phyloP scores from a whole-genome alignment of 2,113 vertebrate genomes.

The Ictalurus punctatus region DNA sequence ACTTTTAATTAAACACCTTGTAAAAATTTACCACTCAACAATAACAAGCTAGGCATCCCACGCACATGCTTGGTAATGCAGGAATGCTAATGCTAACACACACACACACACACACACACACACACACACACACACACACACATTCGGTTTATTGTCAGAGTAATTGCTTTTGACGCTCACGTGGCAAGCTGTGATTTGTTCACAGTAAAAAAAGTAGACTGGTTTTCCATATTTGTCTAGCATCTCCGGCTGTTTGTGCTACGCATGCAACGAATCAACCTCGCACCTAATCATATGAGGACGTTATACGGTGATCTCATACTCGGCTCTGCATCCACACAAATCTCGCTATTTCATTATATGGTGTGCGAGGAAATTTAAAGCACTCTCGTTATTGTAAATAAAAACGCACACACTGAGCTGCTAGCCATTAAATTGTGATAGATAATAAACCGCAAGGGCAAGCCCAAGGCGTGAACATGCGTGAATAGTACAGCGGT shows the following conservation, averaged over 20 bases:
- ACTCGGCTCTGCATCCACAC: background rate
- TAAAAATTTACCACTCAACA: constrained; percentile 47
- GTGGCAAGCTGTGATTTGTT: constrained; percentile 18
- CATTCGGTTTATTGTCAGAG: constrained; percentile 18
- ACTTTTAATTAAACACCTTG: constrained; percentile 56
- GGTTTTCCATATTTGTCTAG: background rate
- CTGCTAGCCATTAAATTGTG: background rate
- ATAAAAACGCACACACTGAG: constrained; percentile 7
- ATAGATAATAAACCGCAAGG: background rate
- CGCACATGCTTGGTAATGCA: constrained; percentile 38
- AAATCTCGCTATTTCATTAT: background rate
- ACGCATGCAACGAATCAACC: constrained; percentile 18
- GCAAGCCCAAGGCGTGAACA: background rate
- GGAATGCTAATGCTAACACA: constrained; percentile 35
- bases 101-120: constrained; percentile 23
- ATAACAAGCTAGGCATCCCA: constrained; percentile 30
- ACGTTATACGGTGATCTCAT: constrained; percentile 3
- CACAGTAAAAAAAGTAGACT: background rate
- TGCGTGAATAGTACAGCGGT: background rate
- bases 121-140: constrained; percentile 7
- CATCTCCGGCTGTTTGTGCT: background rate
- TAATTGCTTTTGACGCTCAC: constrained; percentile 34
- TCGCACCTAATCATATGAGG: constrained; percentile 29
- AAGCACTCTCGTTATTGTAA: background rate
- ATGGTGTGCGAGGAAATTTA: constrained; percentile 6